Evolutionary conservation across 2,113 vertebrate species (phyloP).

Genomic region (Ahaetulla prasina): DNA sequence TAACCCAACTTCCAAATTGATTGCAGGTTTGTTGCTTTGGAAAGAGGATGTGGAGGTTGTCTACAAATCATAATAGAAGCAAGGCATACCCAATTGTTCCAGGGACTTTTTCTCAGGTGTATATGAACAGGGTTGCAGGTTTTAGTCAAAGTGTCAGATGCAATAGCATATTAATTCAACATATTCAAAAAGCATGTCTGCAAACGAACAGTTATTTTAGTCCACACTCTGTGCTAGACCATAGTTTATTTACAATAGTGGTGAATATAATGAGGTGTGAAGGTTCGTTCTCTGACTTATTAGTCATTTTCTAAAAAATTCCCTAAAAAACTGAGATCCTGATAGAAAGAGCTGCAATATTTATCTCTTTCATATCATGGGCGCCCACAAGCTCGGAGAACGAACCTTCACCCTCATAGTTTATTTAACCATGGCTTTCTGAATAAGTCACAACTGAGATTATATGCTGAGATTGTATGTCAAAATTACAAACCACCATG

Average conservation of each 20-base stretch:
- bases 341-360: constrained; percentile 33
- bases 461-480: not conserved
- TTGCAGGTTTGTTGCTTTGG: constrained; percentile 3
- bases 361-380: constrained; percentile 31
- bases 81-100: not conserved
- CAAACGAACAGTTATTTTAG: not conserved
- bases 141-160: not conserved
- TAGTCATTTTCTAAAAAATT: not conserved
- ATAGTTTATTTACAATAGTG: not conserved
- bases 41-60: not conserved
- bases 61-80: not conserved
- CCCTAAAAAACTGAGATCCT: not conserved
- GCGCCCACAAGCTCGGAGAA: no score
- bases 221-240: not conserved
- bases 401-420: no score
- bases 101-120: not conserved
- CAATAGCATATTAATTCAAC: not conserved
- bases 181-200: not conserved
- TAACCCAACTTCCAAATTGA: constrained; percentile 66
- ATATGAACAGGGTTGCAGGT: not conserved
- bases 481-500: not conserved
- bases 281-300: not conserved
- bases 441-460: not conserved
- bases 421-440: not conserved
- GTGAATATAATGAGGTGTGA: no score